These are phyloP conservation scores for Cinclus mexicanus DNA, from an alignment of 2,113 vertebrate genomes.

Conservation along the genomic window DNA sequence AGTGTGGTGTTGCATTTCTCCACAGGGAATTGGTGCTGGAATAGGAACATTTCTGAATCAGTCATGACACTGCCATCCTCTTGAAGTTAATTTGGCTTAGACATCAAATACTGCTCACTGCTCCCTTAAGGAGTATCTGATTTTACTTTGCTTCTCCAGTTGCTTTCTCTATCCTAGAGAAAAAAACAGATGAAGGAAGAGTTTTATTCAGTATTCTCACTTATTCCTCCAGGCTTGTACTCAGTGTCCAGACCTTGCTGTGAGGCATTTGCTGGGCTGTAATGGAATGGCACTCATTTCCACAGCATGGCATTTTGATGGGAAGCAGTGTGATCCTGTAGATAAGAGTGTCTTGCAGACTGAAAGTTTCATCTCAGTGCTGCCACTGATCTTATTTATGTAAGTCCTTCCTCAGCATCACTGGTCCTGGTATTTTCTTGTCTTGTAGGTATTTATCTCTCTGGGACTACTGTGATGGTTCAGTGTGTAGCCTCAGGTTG, in stretches of 20 bases:
- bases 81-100: not conserved
- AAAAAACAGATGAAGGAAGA: not conserved
- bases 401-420: accelerated
- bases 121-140: constrained; percentile 10
- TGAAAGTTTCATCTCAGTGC: not conserved
- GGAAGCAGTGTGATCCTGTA: not conserved
- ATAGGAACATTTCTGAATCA: not conserved
- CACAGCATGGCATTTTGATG: not conserved
- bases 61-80: not conserved
- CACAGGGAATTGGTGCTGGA: not conserved
- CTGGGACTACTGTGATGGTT: not conserved
- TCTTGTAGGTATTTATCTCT: not conserved
- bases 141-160: not conserved
- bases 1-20: not conserved
- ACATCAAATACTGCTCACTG: not conserved
- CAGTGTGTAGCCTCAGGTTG: not conserved
- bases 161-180: not conserved
- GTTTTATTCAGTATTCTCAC: not conserved
- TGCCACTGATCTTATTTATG: accelerated
- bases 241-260: not conserved
- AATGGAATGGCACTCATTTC: not conserved
- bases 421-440: not conserved
- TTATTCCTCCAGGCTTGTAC: not conserved
- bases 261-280: not conserved
- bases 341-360: not conserved